These are phyloP conservation scores for Apostichopus californicus DNA, from an alignment of 35 echinoderm and acorn worm species.

Conservation along the genomic window DNA sequence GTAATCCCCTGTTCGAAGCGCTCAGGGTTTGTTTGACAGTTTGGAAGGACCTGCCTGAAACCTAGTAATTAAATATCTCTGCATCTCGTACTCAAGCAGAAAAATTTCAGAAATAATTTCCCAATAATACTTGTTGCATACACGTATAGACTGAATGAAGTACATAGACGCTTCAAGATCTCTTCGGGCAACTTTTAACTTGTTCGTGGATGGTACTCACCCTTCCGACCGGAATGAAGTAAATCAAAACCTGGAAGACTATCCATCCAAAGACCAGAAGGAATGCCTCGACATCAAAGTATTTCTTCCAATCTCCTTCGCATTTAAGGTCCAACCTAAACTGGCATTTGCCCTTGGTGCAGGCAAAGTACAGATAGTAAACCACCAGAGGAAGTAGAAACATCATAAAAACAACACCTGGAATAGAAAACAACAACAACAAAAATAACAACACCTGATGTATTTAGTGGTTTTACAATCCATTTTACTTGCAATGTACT, in stretches of 20 bases:
- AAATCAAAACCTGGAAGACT: conserved; percentile 72
- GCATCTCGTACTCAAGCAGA: no score
- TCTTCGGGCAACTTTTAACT: not conserved
- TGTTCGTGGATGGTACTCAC: conserved; percentile 37
- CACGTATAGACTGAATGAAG: not conserved
- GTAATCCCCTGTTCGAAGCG: no score
- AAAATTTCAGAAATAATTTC: no score
- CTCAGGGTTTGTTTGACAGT: no score
- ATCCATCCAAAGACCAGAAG: conserved; percentile 81
- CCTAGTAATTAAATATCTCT: no score
- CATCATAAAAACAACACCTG: conserved; percentile 79
- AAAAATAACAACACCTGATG: no score
- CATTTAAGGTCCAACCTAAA: conserved; percentile 31
- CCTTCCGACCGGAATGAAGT: conserved; percentile 79
- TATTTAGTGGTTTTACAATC: no score
- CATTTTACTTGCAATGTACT: no score
- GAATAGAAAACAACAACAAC: not conserved
- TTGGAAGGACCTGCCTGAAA: no score
- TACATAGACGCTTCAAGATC: not conserved
- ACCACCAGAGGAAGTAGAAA: conserved; percentile 66
- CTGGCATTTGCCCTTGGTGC: conserved; percentile 60
- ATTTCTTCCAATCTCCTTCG: conserved; percentile 63
- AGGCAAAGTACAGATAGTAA: conserved; percentile 92
- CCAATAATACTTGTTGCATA: no score
- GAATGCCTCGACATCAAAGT: conserved; percentile 73